Evolutionary conservation across 2,113 vertebrate genomes (phyloP).

Genomic region (Brachyhypopomus occidentalis): DNA sequence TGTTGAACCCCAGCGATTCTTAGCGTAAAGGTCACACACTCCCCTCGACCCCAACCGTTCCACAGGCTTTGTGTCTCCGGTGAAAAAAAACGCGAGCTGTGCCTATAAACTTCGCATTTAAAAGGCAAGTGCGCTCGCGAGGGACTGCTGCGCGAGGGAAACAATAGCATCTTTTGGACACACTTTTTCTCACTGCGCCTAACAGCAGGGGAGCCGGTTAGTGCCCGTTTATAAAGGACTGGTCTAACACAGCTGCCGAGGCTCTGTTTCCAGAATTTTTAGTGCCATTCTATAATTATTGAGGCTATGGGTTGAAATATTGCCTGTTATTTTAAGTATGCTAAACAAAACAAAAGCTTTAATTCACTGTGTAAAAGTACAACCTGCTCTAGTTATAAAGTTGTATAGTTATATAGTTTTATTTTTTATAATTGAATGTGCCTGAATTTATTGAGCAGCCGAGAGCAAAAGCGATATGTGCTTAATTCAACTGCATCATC

Average conservation of each 20-base stretch:
- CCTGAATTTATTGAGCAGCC: neutral
- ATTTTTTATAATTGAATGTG: neutral
- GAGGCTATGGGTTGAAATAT: constrained; percentile 53
- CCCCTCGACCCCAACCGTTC: constrained; percentile 80
- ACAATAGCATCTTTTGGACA: constrained; percentile 82
- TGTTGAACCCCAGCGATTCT: constrained; percentile 78
- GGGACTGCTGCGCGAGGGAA: constrained; percentile 65
- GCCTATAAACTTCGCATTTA: constrained; percentile 84
- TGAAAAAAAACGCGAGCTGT: constrained; percentile 69
- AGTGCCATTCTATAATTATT: constrained; percentile 54
- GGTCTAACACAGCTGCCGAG: constrained; percentile 75
- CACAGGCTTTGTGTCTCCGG: constrained; percentile 74
- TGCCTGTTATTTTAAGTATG: neutral
- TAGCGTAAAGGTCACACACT: constrained; percentile 81
- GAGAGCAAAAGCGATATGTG: neutral
- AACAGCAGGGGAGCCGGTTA: constrained; percentile 78
- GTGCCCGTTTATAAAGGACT: constrained; percentile 74
- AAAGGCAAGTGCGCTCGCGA: constrained; percentile 79
- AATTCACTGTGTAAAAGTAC: neutral
- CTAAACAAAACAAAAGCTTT: neutral
- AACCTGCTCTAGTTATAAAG: neutral
- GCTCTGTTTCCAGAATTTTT: constrained; percentile 68
- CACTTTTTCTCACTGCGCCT: constrained; percentile 81
- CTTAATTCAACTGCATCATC: constrained; percentile 47
- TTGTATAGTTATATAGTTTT: too few relatives aligned